phyloP scores from a whole-genome alignment of 2,888 invertebrate genomes.

The Callyntrura guangdongensis region DNA sequence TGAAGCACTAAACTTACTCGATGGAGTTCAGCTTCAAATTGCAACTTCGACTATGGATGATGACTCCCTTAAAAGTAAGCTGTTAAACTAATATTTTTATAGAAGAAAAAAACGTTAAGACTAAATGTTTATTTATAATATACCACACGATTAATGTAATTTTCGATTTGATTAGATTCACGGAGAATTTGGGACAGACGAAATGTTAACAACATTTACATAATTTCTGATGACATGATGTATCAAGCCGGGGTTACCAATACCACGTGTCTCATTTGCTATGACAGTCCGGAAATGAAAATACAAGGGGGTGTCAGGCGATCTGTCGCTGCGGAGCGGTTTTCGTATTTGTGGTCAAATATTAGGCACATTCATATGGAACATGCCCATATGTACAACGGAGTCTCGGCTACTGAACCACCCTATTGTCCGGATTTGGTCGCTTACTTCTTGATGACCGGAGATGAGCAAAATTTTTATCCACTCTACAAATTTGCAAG shows the following conservation, averaged over 20 bases:
- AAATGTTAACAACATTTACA: neutral
- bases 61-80: no score
- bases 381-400: neutral
- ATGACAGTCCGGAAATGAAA: slow-evolving; percentile 49
- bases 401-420: neutral
- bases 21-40: neutral
- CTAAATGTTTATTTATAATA: no score
- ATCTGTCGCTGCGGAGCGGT: slow-evolving; percentile 51
- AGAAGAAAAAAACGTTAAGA: no score
- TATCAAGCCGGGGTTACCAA: neutral
- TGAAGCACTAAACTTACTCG: neutral
- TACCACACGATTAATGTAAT: no score
- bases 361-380: slow-evolving; percentile 49
- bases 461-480: slow-evolving; percentile 63
- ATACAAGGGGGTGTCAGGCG: neutral
- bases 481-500: slow-evolving; percentile 54
- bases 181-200: no score
- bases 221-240: slow-evolving; percentile 49
- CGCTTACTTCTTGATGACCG: slow-evolving; percentile 73
- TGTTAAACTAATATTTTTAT: no score
- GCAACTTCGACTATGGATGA: neutral
- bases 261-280: slow-evolving; percentile 70
- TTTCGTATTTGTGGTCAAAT: slow-evolving; percentile 69
- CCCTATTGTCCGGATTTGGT: neutral
- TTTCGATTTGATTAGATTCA: no score